A percentile compares a stretch with the other conserved stretches of the same genome.
Conservation (phyloP, 2,797 vertebrate species). For the Masticophis lateralis region DNA sequence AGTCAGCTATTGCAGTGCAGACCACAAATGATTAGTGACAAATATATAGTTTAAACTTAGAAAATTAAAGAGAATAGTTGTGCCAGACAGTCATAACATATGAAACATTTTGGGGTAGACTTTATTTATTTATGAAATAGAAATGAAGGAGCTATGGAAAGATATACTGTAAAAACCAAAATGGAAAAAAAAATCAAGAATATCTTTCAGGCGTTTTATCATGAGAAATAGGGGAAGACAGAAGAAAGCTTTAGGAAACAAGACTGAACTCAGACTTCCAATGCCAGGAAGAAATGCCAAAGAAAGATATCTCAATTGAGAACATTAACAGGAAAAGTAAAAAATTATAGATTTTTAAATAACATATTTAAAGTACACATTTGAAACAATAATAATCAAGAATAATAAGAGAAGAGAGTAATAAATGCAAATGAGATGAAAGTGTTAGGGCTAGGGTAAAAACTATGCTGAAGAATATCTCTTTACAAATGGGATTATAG, state of each 20-base stretch:
- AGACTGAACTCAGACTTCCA: not conserved
- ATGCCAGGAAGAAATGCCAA: not conserved
- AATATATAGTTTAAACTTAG: not conserved
- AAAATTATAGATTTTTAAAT: not conserved
- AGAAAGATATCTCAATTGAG: not conserved
- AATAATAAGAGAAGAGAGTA: not conserved
- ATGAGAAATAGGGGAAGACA: not conserved
- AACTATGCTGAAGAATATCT: not conserved
- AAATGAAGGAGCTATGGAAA: not conserved
- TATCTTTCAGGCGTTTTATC: not conserved
- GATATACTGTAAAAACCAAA: not conserved
- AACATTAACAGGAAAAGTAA: not conserved
- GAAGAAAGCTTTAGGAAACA: not conserved
- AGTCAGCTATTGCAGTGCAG: not conserved
- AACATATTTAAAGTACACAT: not conserved
- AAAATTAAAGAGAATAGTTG: not conserved
- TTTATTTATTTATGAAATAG: not conserved
- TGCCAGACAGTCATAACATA: not conserved
- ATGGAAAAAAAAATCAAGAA: not conserved
- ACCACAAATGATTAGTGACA: not conserved
- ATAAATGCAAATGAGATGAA: not conserved
- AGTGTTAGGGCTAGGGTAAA: not conserved
- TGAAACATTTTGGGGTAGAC: not conserved
- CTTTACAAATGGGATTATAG: not conserved
- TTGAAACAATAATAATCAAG: not conserved